Base-by-base conservation (phyloP, 2,797 vertebrate genomes). In the Hydrophis major region DNA sequence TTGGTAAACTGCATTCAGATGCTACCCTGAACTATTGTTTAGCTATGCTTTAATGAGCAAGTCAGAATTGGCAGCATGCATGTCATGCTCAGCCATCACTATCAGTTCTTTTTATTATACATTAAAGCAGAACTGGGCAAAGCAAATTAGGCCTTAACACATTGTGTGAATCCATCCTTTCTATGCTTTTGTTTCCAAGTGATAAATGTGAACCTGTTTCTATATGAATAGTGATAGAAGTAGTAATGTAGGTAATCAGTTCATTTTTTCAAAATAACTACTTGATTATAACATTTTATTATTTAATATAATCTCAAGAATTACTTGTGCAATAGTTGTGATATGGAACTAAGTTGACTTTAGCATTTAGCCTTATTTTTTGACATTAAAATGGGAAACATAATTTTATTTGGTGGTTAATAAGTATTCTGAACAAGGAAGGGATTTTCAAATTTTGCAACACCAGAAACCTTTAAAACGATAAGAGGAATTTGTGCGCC, bases 321-420 rank as follows among this genome's bases (percentile, higher is more conserved):
- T 32, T 56, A 25, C 27, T 25, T 10, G 18, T 74, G n/a, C 32
- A 89, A n/a, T 91, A 61, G 8, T 6, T 42, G 1, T 78, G 25
- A 3, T 50, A 59, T 32, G 22, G 28, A 74, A 50, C 27, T 59
- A 42, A 87, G 37, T n/a, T 74, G 18, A 32, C 20, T 87, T 47
- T 87, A 16, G 92, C 14, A 66, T 37, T 10, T 42, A 94, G 83
- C 92, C 90, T 89, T 61, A 83, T 47, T 32, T 53, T 83, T 61
- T 61, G 63, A 63, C 27, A 50, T 89, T 88, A 59, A 88, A 91
- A 89, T 92, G 25, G 93, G 53, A 60, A 94, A 78, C 86, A 25
- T 78, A 87, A 87, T 28, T 63, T 86, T 91, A 93, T 66, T 87
- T 8, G 0, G 63, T 91, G 42, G 94, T 95, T 86, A 47, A 57